Conservation (phyloP, 2,797 vertebrate species). For the Lemur catta region DNA sequence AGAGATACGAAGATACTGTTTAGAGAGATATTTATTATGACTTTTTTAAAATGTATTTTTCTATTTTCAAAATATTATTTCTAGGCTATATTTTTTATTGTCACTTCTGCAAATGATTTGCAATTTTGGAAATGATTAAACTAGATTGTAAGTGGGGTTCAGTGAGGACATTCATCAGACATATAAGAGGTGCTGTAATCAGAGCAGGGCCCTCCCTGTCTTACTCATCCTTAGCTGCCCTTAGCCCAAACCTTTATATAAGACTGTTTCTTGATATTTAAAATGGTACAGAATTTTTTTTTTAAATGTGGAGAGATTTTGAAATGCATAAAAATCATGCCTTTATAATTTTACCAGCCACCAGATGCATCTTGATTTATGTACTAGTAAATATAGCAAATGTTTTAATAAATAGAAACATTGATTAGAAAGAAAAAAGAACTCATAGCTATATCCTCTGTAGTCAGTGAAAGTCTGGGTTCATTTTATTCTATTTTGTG, state of each 20-base stretch:
- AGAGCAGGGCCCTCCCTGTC: not conserved
- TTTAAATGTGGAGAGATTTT: constrained; percentile 41
- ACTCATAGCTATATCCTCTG: not conserved
- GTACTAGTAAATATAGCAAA: not conserved
- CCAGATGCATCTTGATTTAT: constrained; percentile 19
- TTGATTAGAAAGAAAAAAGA: not conserved
- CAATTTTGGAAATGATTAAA: constrained; percentile 23
- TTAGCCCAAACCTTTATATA: not conserved
- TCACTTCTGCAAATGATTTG: constrained; percentile 15
- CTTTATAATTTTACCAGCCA: constrained; percentile 27
- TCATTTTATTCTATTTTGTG: not conserved
- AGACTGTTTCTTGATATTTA: constrained; percentile 19
- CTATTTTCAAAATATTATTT: constrained; percentile 69
- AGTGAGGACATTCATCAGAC: not conserved
- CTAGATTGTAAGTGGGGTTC: not conserved
- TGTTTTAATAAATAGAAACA: not conserved
- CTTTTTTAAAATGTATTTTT: constrained; percentile 67
- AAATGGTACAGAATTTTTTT: constrained; percentile 36
- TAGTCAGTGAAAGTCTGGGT: not conserved
- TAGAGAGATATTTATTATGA: constrained; percentile 63
- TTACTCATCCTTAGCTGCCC: not conserved
- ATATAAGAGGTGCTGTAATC: not conserved
- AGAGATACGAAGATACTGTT: constrained; percentile 32
- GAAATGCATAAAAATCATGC: constrained; percentile 27
- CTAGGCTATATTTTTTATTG: constrained; percentile 63